Conservation (phyloP, 2,113 vertebrate genomes). For the Syngnathus scovelli region DNA sequence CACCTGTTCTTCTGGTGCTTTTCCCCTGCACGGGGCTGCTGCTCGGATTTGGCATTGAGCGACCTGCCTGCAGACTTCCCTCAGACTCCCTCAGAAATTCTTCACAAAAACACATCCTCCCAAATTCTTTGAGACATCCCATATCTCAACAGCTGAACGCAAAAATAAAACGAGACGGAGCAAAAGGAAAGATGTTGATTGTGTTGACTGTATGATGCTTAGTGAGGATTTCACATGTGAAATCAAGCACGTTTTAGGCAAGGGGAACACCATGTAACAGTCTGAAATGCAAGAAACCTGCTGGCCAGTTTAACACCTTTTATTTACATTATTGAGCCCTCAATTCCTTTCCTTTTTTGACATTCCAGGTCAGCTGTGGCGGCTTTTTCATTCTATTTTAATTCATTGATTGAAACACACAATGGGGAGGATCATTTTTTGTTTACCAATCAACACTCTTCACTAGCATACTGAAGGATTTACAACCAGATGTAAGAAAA, state of each 20-base stretch:
- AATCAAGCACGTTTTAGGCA: not conserved
- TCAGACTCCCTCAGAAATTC: conserved; percentile 54
- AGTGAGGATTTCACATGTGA: not conserved
- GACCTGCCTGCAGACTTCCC: conserved; percentile 23
- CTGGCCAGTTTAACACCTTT: no score
- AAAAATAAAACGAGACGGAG: conserved; percentile 5
- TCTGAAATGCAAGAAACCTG: no score
- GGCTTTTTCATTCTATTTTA: not conserved
- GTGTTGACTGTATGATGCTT: not conserved
- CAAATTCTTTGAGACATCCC: conserved; percentile 46
- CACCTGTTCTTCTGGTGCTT: conserved; percentile 19
- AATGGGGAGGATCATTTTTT: not conserved
- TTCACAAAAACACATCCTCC: conserved; percentile 46
- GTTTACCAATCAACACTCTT: not conserved
- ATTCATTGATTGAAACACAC: not conserved
- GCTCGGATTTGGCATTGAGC: conserved; percentile 40
- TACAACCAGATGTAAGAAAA: no score
- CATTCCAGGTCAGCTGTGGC: no score
- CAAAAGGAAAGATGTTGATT: conserved; percentile 1
- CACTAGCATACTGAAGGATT: no score
- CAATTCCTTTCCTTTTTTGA: no score
- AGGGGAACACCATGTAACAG: no score
- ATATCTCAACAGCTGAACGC: conserved; percentile 47
- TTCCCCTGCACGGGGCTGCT: not conserved
- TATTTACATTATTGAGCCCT: not conserved